Conservation (phyloP, 92 coral and sea anemone species). For the Palythoa grandiflora region DNA sequence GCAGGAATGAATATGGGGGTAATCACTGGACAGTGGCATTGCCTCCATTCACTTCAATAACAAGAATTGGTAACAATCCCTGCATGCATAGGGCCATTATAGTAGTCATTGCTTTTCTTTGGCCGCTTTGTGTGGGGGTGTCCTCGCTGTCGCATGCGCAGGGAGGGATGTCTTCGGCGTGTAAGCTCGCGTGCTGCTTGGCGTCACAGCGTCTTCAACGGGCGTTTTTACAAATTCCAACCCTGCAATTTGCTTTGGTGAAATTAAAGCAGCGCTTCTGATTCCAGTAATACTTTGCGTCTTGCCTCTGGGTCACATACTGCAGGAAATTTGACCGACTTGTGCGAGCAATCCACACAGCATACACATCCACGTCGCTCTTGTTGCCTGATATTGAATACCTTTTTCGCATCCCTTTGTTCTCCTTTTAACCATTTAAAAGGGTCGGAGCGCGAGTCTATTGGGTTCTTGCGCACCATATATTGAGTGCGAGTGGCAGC, state of each 20-base stretch:
- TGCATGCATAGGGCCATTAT: background rate
- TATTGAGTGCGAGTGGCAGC: background rate
- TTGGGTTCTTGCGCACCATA: background rate
- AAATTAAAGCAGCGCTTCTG: background rate
- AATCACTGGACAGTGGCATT: too few species aligned
- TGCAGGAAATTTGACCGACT: background rate
- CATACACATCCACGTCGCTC: background rate
- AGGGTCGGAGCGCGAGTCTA: background rate
- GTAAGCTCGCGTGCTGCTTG: background rate
- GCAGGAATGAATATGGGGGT: too few species aligned
- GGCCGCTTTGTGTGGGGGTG: background rate
- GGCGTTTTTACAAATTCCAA: background rate
- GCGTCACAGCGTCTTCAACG: background rate
- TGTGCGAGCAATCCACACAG: background rate
- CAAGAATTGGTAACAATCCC: background rate
- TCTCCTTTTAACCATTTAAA: background rate
- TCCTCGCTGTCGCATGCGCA: background rate
- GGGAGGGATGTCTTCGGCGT: background rate
- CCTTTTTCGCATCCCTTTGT: background rate
- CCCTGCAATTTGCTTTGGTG: background rate
- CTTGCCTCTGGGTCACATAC: background rate
- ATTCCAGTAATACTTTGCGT: background rate
- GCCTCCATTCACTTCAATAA: background rate
- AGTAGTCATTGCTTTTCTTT: background rate
- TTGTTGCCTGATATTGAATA: background rate